phyloP scores from a whole-genome alignment of 2,797 vertebrate genomes.

The Alca torda region DNA sequence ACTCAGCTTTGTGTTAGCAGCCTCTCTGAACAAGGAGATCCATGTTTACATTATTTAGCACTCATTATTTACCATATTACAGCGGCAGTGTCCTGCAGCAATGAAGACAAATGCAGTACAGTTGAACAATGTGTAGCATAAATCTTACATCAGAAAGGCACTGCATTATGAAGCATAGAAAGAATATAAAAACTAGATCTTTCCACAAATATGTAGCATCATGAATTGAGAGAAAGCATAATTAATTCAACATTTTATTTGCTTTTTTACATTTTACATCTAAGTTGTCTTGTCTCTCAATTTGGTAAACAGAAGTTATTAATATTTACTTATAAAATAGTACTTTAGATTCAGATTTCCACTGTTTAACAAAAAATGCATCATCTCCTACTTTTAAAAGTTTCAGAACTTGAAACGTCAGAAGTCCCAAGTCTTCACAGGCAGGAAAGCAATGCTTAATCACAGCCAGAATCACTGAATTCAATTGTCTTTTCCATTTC shows the following conservation, averaged over 20 bases:
- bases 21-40: background rate
- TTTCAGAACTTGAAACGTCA: background rate
- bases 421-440: background rate
- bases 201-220: background rate
- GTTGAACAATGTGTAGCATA: background rate
- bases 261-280: background rate
- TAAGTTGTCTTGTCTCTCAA: background rate
- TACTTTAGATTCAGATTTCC: background rate
- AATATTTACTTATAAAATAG: background rate
- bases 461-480: background rate
- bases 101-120: background rate
- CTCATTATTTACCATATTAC: background rate
- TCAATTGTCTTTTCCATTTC: background rate
- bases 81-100: background rate
- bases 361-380: background rate
- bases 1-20: background rate
- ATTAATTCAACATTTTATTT: background rate
- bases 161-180: background rate
- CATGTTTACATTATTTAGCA: background rate
- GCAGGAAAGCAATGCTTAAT: background rate
- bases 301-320: background rate
- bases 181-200: background rate
- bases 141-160: background rate
- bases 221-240: background rate
- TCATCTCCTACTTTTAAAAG: background rate